Evolutionary conservation across 2,888 invertebrate genomes (phyloP), one percentile per base, ranked within the genome.

Genomic region (Theristus sp.): DNA sequence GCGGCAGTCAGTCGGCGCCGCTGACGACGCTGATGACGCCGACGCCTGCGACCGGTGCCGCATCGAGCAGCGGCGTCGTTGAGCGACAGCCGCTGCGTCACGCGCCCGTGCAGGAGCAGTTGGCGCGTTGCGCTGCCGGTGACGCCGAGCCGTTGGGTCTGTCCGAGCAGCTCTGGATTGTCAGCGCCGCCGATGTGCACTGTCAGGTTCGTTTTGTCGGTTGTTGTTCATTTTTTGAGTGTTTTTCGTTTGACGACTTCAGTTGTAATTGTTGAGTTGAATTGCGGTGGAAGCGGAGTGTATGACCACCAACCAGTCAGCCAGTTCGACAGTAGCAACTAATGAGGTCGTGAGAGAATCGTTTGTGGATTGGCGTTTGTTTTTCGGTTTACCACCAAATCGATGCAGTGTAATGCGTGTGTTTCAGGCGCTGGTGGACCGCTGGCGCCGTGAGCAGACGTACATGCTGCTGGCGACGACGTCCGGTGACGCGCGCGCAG

Each of bases 51-150:
- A n/a, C n/a, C n/a, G n/a, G n/a, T n/a, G n/a, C n/a, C n/a, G n/a
- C n/a, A n/a, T n/a, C n/a, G n/a, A n/a, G n/a, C n/a, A n/a, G n/a
- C n/a, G n/a, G n/a, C n/a, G n/a, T n/a, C n/a, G n/a, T n/a, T n/a
- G 52, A 25, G 17, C 52, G 10, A n/a, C 22, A 17, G 53, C 6
- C 28, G 31, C 49, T 58, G 25, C 38, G 38, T 13, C 61, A 61
- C 58, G 20, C 27, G 54, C 56, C 61, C 6, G 26, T 61, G 27
- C 26, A 6, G 24, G 61, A 61, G 58, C 61, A 61, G 56, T 24
- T 61, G 47, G n/a, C n/a, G n/a, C n/a, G n/a, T n/a, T n/a, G n/a
- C n/a, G n/a, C n/a, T n/a, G n/a, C n/a, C n/a, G n/a, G 57, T 2
- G 60, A 47, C 22, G 24, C 38, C 25, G 26, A 22, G 27, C 6